Percentiles rank a stretch among this genome's conserved stretches.
phyloP scores from a whole-genome alignment of 2,888 invertebrate genomes.

The Thera britannica region DNA sequence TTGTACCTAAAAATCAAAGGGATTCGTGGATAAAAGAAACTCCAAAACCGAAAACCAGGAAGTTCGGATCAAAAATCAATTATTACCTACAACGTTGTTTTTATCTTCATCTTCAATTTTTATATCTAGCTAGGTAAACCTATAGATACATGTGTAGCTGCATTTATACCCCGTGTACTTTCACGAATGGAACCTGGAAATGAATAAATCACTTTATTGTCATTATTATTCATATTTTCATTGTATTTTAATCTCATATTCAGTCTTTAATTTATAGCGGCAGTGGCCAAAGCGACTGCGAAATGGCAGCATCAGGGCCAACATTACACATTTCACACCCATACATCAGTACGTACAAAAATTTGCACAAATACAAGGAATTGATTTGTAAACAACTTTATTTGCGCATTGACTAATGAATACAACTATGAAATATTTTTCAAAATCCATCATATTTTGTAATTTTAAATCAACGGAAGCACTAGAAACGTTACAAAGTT shows the following conservation, averaged over 20 bases:
- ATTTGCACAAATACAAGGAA: no score
- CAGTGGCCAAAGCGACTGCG: neutral
- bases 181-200: neutral
- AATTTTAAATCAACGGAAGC: neutral
- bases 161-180: neutral
- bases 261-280: neutral
- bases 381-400: no score
- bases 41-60: constrained; percentile 9
- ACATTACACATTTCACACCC: neutral
- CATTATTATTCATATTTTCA: neutral
- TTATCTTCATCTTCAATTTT: neutral
- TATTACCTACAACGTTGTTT: neutral
- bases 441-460: no score
- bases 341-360: neutral
- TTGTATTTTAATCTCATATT: neutral
- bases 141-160: no score
- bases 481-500: neutral
- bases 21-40: constrained; percentile 36
- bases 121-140: neutral
- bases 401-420: no score
- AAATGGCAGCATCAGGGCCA: neutral
- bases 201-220: neutral
- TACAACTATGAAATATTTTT: neutral
- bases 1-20: constrained; percentile 41
- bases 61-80: constrained; percentile 6